phyloP scores from a whole-genome alignment of 2,888 invertebrate species.

The Hofmannophila pseudospretella region DNA sequence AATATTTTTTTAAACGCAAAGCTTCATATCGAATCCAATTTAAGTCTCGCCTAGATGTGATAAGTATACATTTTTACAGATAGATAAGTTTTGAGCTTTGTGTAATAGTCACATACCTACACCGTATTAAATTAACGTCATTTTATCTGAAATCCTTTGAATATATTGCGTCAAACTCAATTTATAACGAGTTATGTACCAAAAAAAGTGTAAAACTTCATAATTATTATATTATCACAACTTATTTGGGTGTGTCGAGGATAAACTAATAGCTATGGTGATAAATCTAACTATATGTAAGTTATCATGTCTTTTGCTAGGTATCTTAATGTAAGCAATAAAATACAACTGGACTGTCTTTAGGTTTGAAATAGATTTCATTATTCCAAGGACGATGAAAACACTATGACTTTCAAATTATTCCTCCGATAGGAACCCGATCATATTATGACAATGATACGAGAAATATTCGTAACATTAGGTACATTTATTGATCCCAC shows the following conservation, averaged over 20 bases:
- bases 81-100: conserved; percentile 66
- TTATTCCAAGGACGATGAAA: conserved; percentile 18
- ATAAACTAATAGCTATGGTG: conserved; percentile 45
- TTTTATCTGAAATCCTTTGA: not conserved
- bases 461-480: conserved; percentile 32
- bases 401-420: conserved; percentile 10
- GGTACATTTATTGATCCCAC: conserved; percentile 62
- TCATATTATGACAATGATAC: conserved; percentile 24
- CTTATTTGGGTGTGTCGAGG: conserved; percentile 40
- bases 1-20: conserved; percentile 3
- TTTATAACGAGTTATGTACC: conserved; percentile 5
- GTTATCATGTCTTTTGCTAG: conserved; percentile 51
- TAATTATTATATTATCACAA: conserved; percentile 47
- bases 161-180: conserved; percentile 15
- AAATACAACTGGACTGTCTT: conserved; percentile 53
- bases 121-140: conserved; percentile 1
- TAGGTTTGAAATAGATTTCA: conserved; percentile 71
- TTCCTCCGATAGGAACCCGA: conserved; percentile 11
- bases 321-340: conserved; percentile 45
- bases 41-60: conserved; percentile 3
- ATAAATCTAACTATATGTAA: conserved; percentile 46
- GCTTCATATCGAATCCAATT: no score
- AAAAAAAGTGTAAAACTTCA: conserved; percentile 7
- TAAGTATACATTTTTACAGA: conserved; percentile 23
- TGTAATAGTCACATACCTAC: conserved; percentile 28